Percentiles rank a stretch among this genome's conserved stretches.
phyloP scores from a whole-genome alignment of 2,113 vertebrate genomes.

The Cyprinus carpio region DNA sequence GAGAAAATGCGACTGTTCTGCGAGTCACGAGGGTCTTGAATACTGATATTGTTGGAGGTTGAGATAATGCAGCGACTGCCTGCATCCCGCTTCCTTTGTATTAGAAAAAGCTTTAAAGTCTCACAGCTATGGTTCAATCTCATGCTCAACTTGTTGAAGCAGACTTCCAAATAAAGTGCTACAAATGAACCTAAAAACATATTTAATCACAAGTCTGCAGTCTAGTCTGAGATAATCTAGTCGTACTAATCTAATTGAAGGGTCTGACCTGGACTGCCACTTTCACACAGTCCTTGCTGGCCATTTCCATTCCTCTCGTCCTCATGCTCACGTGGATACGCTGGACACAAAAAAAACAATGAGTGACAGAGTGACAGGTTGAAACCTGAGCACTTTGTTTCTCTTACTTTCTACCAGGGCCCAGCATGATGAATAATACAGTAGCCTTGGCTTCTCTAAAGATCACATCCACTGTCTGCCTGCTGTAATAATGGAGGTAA shows the following conservation, averaged over 20 bases:
- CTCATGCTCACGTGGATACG: slow-evolving; percentile 55
- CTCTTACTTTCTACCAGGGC: slow-evolving; percentile 32
- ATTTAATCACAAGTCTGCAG: background rate
- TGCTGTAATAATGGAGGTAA: background rate
- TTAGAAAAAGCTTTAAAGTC: background rate
- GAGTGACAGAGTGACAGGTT: background rate
- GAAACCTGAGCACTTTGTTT: slow-evolving; percentile 36
- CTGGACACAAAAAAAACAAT: background rate
- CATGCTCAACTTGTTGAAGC: background rate
- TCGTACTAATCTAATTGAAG: slow-evolving; percentile 82
- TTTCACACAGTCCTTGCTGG: slow-evolving; percentile 76
- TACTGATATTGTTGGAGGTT: slow-evolving; percentile 71
- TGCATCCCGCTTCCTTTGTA: slow-evolving; percentile 78
- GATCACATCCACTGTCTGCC: background rate
- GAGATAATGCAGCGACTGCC: slow-evolving; percentile 78
- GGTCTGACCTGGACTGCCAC: slow-evolving; percentile 80
- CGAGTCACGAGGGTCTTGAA: slow-evolving; percentile 73
- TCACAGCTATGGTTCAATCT: background rate
- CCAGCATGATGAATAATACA: slow-evolving; percentile 42
- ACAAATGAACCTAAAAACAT: background rate
- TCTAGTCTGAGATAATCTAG: background rate
- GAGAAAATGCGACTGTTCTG: slow-evolving; percentile 73
- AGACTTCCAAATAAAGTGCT: background rate
- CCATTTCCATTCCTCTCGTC: slow-evolving; percentile 63
- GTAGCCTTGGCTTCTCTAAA: background rate